A percentile compares a stretch with the other conserved stretches of the same genome.
Conservation (phyloP, 2,888 invertebrate genomes). For the Lasioglossum oenotherae region DNA sequence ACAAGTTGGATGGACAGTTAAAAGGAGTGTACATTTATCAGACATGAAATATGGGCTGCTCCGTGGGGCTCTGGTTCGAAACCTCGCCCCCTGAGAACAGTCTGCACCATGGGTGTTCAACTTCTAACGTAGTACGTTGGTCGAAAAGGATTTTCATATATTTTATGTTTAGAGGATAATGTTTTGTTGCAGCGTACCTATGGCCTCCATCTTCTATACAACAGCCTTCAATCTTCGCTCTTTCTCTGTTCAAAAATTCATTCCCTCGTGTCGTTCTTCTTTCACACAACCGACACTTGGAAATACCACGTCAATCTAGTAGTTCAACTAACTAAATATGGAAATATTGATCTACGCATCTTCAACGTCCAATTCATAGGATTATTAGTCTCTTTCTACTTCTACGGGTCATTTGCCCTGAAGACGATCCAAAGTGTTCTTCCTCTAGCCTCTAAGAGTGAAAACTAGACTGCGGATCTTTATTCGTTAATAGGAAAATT, state of each 20-base stretch:
- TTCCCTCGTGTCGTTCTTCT: too few relatives aligned
- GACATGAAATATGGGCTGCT: not conserved
- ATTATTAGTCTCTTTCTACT: not conserved
- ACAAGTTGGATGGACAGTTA: not conserved
- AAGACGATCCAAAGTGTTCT: not conserved
- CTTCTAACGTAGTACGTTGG: not conserved
- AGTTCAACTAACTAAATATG: too few relatives aligned
- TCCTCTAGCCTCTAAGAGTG: not conserved
- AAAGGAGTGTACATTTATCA: not conserved
- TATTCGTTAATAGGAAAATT: too few relatives aligned
- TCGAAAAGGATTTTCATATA: not conserved
- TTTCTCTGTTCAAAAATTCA: too few relatives aligned
- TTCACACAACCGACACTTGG: too few relatives aligned
- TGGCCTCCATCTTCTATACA: too few relatives aligned
- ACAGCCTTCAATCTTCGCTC: too few relatives aligned
- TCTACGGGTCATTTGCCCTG: not conserved
- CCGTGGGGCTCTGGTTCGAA: not conserved
- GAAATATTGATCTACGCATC: not conserved
- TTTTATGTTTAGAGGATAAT: too few relatives aligned
- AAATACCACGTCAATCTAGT: too few relatives aligned
- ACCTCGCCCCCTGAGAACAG: not conserved
- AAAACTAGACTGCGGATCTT: too few relatives aligned
- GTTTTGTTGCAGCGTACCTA: too few relatives aligned
- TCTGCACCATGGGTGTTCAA: slow-evolving; percentile 1
- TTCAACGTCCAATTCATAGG: not conserved